phyloP scores from a whole-genome alignment of 2,888 invertebrate genomes.

The Drosophila barbarae region DNA sequence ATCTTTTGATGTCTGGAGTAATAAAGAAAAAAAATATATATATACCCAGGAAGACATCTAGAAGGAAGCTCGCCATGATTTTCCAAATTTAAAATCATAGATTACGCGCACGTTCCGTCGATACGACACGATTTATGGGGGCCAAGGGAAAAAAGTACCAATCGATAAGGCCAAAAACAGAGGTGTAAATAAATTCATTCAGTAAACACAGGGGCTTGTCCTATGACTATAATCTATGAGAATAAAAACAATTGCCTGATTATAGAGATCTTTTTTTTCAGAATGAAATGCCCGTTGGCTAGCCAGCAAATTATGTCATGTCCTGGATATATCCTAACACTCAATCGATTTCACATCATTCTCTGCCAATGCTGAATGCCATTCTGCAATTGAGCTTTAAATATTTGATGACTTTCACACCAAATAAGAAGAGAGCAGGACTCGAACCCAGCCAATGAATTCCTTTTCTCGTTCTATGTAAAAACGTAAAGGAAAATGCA shows the following conservation, averaged over 20 bases:
- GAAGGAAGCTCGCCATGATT: background rate
- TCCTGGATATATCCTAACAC: background rate
- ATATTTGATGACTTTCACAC: constrained; percentile 48
- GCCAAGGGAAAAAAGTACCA: background rate
- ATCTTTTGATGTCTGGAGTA: background rate
- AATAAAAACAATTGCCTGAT: background rate
- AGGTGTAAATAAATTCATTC: constrained; percentile 28
- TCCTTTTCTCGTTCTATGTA: background rate
- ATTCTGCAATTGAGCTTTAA: constrained; percentile 38
- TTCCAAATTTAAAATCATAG: background rate
- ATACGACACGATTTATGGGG: constrained; percentile 2
- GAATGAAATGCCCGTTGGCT: background rate
- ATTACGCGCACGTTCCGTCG: background rate
- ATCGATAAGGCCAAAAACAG: constrained; percentile 7
- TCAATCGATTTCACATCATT: constrained; percentile 38
- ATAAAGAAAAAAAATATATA: background rate
- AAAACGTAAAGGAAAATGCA: constrained; percentile 36
- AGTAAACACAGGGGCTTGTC: constrained; percentile 13
- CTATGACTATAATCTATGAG: background rate
- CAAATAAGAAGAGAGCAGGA: constrained; percentile 7
- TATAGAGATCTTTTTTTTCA: background rate
- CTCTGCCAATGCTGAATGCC: constrained; percentile 16
- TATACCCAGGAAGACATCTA: constrained; percentile 1
- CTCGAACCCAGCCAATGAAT: constrained; percentile 3
- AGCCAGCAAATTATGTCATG: background rate